Percentiles rank a stretch among this genome's conserved stretches.
These are phyloP conservation scores for Crenichthys baileyi DNA, from an alignment of 2,797 vertebrate species.

Conservation along the genomic window DNA sequence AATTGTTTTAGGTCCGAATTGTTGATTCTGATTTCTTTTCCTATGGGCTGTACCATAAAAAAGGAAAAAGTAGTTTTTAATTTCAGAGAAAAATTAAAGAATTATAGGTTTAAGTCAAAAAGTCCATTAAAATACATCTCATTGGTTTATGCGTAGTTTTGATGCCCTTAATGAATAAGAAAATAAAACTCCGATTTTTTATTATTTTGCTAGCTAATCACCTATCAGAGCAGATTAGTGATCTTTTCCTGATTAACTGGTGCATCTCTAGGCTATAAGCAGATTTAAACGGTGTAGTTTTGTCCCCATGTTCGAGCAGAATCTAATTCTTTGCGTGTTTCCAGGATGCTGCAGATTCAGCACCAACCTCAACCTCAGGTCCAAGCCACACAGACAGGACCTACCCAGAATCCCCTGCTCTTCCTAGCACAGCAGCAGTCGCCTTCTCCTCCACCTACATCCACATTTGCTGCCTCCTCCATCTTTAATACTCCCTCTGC, in stretches of 20 bases:
- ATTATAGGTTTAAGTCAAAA: not conserved
- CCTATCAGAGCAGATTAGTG: too few species aligned
- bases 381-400: slow-evolving; percentile 80
- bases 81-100: too few species aligned
- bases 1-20: too few species aligned
- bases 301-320: not conserved
- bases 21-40: too few species aligned
- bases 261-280: too few species aligned
- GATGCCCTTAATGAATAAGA: not conserved
- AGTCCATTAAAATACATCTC: not conserved
- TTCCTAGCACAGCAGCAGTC: slow-evolving; percentile 81
- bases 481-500: slow-evolving; percentile 68
- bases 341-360: slow-evolving; percentile 92
- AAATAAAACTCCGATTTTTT: too few species aligned
- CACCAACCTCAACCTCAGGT: slow-evolving; percentile 85
- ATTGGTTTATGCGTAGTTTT: not conserved
- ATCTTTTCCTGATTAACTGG: too few species aligned
- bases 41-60: too few species aligned
- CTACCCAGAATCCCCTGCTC: slow-evolving; percentile 78
- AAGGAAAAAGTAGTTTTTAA: too few species aligned
- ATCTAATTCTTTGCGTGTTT: slow-evolving; percentile 37
- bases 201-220: not conserved
- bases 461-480: slow-evolving; percentile 67
- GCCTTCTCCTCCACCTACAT: slow-evolving; percentile 69
- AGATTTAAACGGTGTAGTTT: not conserved